These are phyloP conservation scores for Urechis unicinctus DNA, from an alignment of 2,888 invertebrate species.

Conservation along the genomic window DNA sequence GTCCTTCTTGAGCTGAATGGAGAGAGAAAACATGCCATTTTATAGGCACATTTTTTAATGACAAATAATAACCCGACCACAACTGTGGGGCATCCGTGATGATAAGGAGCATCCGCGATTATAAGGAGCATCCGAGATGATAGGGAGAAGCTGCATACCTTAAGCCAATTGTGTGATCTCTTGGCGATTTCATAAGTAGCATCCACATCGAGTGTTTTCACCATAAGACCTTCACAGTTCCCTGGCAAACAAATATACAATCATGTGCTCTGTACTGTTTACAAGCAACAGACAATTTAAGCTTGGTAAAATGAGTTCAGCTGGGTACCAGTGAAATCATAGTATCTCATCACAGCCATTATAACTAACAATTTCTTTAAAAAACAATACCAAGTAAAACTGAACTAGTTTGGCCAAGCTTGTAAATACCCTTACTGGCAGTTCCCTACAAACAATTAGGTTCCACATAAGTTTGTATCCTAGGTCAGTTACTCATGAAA, in stretches of 20 bases:
- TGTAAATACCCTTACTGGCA: too few relatives aligned
- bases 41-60: too few relatives aligned
- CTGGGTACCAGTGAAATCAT: neutral
- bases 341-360: neutral
- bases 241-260: constrained; percentile 57
- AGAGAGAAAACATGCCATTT: neutral
- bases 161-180: constrained; percentile 56
- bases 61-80: too few relatives aligned
- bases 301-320: neutral
- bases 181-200: constrained; percentile 97
- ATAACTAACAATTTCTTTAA: too few relatives aligned
- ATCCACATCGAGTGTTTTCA: constrained; percentile 84
- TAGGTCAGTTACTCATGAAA: too few relatives aligned
- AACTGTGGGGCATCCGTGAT: too few relatives aligned
- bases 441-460: too few relatives aligned
- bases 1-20: constrained; percentile 77
- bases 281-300: neutral
- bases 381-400: too few relatives aligned
- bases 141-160: constrained; percentile 30
- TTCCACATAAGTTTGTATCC: too few relatives aligned
- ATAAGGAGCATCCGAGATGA: too few relatives aligned
- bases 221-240: constrained; percentile 98
- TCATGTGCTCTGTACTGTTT: neutral
- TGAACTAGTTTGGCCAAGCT: too few relatives aligned
- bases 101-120: too few relatives aligned